Conservation (phyloP, 2,888 invertebrate genomes). For the Amaurobius ferox region DNA sequence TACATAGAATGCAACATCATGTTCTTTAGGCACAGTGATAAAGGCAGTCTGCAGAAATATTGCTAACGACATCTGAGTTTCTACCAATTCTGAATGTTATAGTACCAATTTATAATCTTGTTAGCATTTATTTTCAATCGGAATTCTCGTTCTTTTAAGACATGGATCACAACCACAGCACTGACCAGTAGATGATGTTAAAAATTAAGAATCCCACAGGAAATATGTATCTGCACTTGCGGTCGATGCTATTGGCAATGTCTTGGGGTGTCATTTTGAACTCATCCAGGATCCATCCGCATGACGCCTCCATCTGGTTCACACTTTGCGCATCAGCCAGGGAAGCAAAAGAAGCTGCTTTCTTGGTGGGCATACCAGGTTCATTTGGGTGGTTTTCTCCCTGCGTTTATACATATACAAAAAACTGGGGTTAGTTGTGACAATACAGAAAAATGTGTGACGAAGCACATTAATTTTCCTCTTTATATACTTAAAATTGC, state of each 20-base stretch:
- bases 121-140: too few species aligned
- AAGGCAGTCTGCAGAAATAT: too few species aligned
- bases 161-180: constrained; percentile 43
- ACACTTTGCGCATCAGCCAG: constrained; percentile 47
- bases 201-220: constrained; percentile 70
- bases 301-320: constrained; percentile 30
- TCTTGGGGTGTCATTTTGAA: constrained; percentile 67
- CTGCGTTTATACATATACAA: neutral
- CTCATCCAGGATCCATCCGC: constrained; percentile 53
- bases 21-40: too few species aligned
- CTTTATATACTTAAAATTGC: too few species aligned
- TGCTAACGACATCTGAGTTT: too few species aligned
- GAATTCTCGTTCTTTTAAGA: too few species aligned
- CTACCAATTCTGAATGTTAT: too few species aligned
- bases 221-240: constrained; percentile 71
- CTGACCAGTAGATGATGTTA: constrained; percentile 73
- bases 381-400: constrained; percentile 17
- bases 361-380: constrained; percentile 60
- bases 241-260: constrained; percentile 72
- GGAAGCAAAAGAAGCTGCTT: constrained; percentile 48
- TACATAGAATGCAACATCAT: too few species aligned
- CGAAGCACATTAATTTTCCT: too few species aligned
- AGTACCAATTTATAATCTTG: too few species aligned
- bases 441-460: too few species aligned
- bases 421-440: too few species aligned